Percentiles rank a stretch among this genome's conserved stretches.
Evolutionary conservation across 1,140 invertebrate species (phyloP).

Genomic region (Choristoneura fumiferana): DNA sequence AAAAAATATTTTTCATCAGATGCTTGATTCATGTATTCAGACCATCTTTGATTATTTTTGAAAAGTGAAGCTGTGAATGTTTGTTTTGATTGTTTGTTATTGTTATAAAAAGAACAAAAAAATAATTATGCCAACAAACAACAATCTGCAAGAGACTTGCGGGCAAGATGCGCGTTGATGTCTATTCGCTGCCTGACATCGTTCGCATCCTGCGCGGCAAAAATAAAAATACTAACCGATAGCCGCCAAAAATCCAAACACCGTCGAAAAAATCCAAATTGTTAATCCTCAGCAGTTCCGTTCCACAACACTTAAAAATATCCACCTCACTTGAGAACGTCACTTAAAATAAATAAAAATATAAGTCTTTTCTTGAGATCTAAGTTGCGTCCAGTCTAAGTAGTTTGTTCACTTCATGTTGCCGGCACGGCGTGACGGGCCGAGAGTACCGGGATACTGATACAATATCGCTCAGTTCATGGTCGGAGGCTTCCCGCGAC

Average conservation of each 20-base stretch:
- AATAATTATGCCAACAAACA: not conserved
- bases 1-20: too few relatives aligned
- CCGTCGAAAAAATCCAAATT: constrained; percentile 56
- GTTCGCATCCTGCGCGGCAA: constrained; percentile 43
- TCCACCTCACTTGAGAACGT: constrained; percentile 59
- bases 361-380: constrained; percentile 76
- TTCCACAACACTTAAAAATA: constrained; percentile 61
- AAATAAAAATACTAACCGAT: constrained; percentile 34
- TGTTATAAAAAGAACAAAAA: not conserved
- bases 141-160: not conserved
- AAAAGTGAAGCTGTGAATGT: too few relatives aligned
- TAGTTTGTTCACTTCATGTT: constrained; percentile 36
- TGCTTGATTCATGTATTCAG: too few relatives aligned
- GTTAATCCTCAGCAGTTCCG: constrained; percentile 51
- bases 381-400: constrained; percentile 72
- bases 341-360: constrained; percentile 67
- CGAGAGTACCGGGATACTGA: constrained; percentile 70
- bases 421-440: constrained; percentile 56
- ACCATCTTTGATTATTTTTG: too few relatives aligned
- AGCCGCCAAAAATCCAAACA: constrained; percentile 35
- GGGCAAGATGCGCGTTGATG: constrained; percentile 62
- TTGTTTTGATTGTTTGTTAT: not conserved
- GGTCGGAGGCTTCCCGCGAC: constrained; percentile 63
- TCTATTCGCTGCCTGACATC: constrained; percentile 53
- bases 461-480: constrained; percentile 68